Conservation (phyloP, 2,888 invertebrate species). For the Drosophila borealis region DNA sequence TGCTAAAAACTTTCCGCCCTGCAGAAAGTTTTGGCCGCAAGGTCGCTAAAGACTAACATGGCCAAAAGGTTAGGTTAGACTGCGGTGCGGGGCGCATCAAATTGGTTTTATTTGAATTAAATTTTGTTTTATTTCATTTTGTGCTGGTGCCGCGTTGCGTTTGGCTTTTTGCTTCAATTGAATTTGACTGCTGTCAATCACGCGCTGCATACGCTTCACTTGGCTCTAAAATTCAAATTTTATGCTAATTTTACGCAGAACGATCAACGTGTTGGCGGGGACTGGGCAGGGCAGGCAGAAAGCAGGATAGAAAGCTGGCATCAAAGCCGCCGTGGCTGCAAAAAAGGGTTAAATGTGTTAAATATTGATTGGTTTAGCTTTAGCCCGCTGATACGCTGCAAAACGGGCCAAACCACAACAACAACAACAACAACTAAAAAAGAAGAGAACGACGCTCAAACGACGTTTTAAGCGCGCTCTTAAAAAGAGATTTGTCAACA, state of each 20-base stretch:
- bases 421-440: conserved; percentile 11
- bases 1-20: conserved; percentile 58
- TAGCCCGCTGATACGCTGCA: conserved; percentile 49
- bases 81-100: conserved; percentile 35
- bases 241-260: conserved; percentile 77
- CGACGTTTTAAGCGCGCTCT: conserved; percentile 79
- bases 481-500: conserved; percentile 80
- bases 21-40: conserved; percentile 67
- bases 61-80: conserved; percentile 62
- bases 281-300: conserved; percentile 7
- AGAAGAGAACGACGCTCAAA: conserved; percentile 59
- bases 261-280: conserved; percentile 54
- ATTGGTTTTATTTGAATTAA: conserved; percentile 80
- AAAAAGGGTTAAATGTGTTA: conserved; percentile 78
- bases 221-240: conserved; percentile 79
- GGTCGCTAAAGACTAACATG: conserved; percentile 61
- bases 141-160: conserved; percentile 35
- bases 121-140: conserved; percentile 76
- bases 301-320: conserved; percentile 29
- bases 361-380: conserved; percentile 77
- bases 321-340: conserved; percentile 45
- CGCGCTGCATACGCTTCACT: conserved; percentile 78
- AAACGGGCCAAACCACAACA: conserved; percentile 32
- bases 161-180: conserved; percentile 69
- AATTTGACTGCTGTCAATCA: conserved; percentile 80